Evolutionary conservation across 1,140 invertebrate genomes (phyloP).

Genomic region (Psix sp.): DNA sequence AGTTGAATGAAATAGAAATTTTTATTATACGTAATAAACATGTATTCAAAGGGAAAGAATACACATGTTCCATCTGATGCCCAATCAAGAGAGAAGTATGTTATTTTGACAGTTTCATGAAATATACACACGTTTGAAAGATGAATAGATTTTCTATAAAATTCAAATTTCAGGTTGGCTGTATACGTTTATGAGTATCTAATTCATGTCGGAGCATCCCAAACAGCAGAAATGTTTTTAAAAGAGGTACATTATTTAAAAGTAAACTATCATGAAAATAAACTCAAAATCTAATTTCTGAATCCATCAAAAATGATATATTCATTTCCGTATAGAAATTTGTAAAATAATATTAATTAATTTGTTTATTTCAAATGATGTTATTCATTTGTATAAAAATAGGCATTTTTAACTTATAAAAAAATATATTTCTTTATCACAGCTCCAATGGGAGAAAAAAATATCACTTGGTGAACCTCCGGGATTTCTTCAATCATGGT

Average conservation of each 20-base stretch:
- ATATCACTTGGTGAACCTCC: slow-evolving; percentile 97
- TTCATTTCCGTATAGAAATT: too few relatives aligned
- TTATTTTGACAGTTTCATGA: not conserved
- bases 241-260: slow-evolving; percentile 23
- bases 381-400: too few relatives aligned
- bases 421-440: slow-evolving; percentile 7
- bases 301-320: too few relatives aligned
- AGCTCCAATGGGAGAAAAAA: slow-evolving; percentile 97
- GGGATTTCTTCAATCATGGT: slow-evolving; percentile 98
- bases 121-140: not conserved
- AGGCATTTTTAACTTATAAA: not conserved
- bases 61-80: slow-evolving; percentile 29
- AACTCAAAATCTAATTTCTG: too few relatives aligned
- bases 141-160: not conserved
- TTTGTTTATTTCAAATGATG: too few relatives aligned
- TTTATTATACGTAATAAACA: slow-evolving; percentile 3
- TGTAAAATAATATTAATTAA: too few relatives aligned
- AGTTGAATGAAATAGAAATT: not conserved
- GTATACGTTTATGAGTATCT: slow-evolving; percentile 37
- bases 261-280: slow-evolving; percentile 2
- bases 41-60: slow-evolving; percentile 29
- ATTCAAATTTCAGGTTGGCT: slow-evolving; percentile 18
- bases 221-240: slow-evolving; percentile 32
- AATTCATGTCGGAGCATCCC: slow-evolving; percentile 20
- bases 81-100: slow-evolving; percentile 32